phyloP scores from a whole-genome alignment of 2,797 vertebrate genomes.

The Melopsittacus undulatus region DNA sequence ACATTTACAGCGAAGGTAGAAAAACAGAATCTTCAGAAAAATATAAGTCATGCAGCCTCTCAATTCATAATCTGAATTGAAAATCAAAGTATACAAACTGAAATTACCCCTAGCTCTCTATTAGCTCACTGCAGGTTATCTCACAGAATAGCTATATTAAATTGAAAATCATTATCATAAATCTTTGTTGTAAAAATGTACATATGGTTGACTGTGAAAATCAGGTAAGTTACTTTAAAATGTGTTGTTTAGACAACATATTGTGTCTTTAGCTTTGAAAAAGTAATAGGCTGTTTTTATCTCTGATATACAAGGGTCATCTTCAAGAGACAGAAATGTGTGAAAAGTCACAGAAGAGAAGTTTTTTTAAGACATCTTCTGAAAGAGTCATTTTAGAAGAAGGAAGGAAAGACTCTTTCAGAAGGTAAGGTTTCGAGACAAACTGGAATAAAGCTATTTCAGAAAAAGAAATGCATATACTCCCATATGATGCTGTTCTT shows the following conservation, averaged over 20 bases:
- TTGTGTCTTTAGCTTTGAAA: not conserved
- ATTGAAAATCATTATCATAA: constrained; percentile 12
- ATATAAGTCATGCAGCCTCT: not conserved
- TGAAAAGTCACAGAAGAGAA: not conserved
- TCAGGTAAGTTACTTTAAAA: not conserved
- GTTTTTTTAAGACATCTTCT: not conserved
- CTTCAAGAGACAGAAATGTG: not conserved
- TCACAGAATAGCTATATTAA: not conserved
- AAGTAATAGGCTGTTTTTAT: not conserved
- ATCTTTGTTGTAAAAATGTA: not conserved
- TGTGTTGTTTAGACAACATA: not conserved
- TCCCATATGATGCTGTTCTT: not conserved
- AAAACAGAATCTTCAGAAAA: not conserved
- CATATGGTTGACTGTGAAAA: not conserved
- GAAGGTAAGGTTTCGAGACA: not conserved
- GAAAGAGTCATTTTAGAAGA: not conserved
- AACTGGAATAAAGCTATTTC: not conserved
- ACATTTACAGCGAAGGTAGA: not conserved
- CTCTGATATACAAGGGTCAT: not conserved
- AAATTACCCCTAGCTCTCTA: not conserved
- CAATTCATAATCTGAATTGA: not conserved
- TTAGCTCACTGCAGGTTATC: constrained; percentile 22
- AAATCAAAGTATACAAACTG: not conserved
- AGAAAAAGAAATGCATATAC: not conserved
- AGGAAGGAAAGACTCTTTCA: not conserved